Conservation (phyloP, 1,140 invertebrate species). For the Drosophila asahinai region DNA sequence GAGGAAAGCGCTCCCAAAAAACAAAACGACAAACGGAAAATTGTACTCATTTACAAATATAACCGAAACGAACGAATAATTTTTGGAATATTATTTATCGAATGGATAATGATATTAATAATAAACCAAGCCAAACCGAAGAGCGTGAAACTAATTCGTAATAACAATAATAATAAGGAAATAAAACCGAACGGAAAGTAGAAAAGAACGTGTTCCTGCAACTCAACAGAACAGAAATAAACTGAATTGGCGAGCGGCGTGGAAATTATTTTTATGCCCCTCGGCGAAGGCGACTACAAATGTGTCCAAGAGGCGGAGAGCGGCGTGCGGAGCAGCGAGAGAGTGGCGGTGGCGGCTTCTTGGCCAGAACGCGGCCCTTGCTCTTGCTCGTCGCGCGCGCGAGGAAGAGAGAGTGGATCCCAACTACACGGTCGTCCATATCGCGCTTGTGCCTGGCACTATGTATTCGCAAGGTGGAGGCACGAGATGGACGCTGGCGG, state of each 20-base stretch:
- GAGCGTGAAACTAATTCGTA: constrained; percentile 56
- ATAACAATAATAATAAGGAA: constrained; percentile 78
- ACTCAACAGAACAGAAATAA: constrained; percentile 85
- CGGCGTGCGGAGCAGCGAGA: constrained; percentile 13
- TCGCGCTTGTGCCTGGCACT: background rate
- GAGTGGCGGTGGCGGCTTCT: constrained; percentile 11
- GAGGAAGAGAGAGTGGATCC: constrained; percentile 37
- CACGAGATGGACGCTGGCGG: constrained; percentile 18
- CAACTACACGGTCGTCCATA: constrained; percentile 8
- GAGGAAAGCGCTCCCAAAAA: constrained; percentile 30
- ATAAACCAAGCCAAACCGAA: constrained; percentile 65
- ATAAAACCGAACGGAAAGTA: constrained; percentile 84
- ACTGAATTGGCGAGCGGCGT: constrained; percentile 78
- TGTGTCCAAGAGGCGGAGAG: constrained; percentile 29
- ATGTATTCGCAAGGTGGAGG: constrained; percentile 7
- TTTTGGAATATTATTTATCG: constrained; percentile 29
- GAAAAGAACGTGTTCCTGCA: constrained; percentile 85
- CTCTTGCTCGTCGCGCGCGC: constrained; percentile 17
- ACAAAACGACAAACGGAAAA: constrained; percentile 50
- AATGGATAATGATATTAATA: constrained; percentile 24
- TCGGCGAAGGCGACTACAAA: constrained; percentile 36
- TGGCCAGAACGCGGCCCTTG: constrained; percentile 36
- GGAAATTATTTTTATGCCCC: constrained; percentile 80
- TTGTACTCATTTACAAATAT: constrained; percentile 22
- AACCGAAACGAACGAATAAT: constrained; percentile 43